phyloP scores from a whole-genome alignment of 2,797 vertebrate genomes.

The Macrochelys suwanniensis region DNA sequence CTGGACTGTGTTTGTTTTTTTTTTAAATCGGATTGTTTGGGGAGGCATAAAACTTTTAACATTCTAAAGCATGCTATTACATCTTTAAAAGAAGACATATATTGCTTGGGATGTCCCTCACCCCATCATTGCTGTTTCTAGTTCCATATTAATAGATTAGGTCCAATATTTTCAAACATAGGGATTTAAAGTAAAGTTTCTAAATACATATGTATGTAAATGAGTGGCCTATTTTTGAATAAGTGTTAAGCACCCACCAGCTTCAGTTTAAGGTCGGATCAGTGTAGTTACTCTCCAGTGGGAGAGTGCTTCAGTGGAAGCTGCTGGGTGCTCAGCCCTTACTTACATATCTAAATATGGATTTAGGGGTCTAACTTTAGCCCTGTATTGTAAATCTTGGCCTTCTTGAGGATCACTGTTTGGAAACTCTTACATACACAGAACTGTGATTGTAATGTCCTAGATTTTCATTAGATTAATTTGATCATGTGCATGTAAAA shows the following conservation, averaged over 20 bases:
- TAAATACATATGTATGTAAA: neutral
- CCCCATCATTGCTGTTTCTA: neutral
- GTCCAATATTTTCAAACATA: neutral
- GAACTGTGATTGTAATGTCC: neutral
- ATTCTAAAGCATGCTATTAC: neutral
- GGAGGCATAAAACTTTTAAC: neutral
- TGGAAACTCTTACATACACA: slow-evolving; percentile 18
- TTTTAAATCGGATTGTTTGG: neutral
- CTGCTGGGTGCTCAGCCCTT: neutral
- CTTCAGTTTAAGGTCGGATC: neutral
- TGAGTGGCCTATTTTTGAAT: neutral
- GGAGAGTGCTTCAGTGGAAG: neutral
- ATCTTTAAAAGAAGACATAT: neutral
- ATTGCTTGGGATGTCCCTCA: neutral
- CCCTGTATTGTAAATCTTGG: accelerated
- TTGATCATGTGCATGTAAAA: neutral
- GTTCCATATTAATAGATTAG: neutral
- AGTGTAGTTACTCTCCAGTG: neutral
- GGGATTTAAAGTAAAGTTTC: neutral
- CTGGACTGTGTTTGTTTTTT: neutral
- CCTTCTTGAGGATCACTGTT: neutral
- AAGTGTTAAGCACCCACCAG: accelerated
- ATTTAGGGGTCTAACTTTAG: neutral
- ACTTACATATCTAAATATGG: neutral
- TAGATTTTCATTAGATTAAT: neutral